These are phyloP conservation scores for Pterocles orientalis DNA, from an alignment of 2,113 vertebrate species.

Conservation along the genomic window DNA sequence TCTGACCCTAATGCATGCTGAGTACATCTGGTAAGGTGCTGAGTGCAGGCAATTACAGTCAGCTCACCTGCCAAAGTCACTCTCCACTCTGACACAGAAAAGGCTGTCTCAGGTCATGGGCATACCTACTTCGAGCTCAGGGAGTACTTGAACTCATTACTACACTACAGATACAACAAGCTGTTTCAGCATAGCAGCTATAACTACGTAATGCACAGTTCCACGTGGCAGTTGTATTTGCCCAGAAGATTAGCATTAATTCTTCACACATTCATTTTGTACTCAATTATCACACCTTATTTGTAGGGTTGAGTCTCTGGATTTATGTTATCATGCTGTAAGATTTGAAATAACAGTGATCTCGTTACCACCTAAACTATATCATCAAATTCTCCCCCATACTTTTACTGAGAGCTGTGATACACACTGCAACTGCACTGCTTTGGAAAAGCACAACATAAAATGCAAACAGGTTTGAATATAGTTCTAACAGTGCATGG, in stretches of 20 bases:
- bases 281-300: background rate
- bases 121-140: background rate
- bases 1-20: background rate
- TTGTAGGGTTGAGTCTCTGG: background rate
- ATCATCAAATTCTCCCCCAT: background rate
- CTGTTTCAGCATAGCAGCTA: background rate
- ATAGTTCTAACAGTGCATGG: background rate
- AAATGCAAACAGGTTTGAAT: background rate
- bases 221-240: background rate
- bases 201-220: background rate
- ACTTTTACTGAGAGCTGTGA: background rate
- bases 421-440: background rate
- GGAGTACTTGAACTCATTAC: background rate
- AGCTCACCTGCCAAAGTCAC: background rate
- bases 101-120: background rate
- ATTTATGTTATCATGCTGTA: background rate
- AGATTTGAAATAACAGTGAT: background rate
- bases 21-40: constrained; percentile 30
- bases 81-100: background rate
- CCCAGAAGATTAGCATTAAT: constrained; percentile 1
- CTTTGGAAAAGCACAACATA: background rate
- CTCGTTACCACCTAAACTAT: background rate
- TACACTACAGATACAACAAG: background rate
- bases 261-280: background rate
- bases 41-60: background rate